Evolutionary conservation across 2,113 vertebrate genomes (phyloP), one percentile per base, ranked within the genome.

Genomic region (Macrotus californicus): DNA sequence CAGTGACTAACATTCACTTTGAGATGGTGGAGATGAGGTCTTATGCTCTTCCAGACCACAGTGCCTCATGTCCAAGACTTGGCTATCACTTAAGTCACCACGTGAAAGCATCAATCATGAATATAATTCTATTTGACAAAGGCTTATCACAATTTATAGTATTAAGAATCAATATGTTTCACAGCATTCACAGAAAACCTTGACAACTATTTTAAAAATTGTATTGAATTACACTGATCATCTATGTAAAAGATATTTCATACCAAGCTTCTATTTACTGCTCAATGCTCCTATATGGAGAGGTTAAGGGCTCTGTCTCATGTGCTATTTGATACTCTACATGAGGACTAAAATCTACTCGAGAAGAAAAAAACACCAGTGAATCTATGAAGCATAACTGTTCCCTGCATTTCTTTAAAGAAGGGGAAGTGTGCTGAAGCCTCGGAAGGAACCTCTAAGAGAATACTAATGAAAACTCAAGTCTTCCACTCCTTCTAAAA

Each of bases 251-350:
- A 92, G 52, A 46, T 29, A 89, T 41, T 94, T 46, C 16, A 31
- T n/a, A 72, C 21, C 21, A 94, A 76, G 39, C 77, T 77, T 95
- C 66, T 81, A 93, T 77, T 64, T 93, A 73, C n/a, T 66, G 18
- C 76, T 75, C 48, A 66, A 21, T 80, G n/a, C 2, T 15, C 72
- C 43, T 70, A 10, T 24, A 26, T 92, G 39, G 26, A 88, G 48
- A 96, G 34, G 56, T 64, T 76, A 97, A 93, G n/a, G 22, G 15
- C 31, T 91, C 24, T 59, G 8, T 54, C 86, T 87, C 52, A 94
- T 77, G 43, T 73, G 50, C 72, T 93, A 84, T 59, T 61, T 89
- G 75, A 91, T 59, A 93, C 2, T 75, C 22, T 50, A 48, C n/a
- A 69, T 70, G 26, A 77, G 36, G 46, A 64, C 50, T 75, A 69